These are phyloP conservation scores for Potamarius usumacintae DNA, from an alignment of 2,113 vertebrate species.

Conservation along the genomic window DNA sequence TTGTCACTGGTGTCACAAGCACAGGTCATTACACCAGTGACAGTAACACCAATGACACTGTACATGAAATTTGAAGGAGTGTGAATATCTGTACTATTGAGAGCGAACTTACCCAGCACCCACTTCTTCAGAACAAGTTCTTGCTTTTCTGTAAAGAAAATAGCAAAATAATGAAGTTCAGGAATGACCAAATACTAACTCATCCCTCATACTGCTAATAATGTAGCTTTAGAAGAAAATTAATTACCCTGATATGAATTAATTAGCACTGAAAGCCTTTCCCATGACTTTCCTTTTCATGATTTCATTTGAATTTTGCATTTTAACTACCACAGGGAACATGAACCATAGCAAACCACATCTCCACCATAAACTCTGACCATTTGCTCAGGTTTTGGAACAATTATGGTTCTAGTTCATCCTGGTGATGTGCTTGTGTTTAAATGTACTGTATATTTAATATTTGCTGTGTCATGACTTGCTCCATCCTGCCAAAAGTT, in stretches of 20 bases:
- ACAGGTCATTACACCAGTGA: neutral
- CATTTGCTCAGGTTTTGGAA: neutral
- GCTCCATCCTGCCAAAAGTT: neutral
- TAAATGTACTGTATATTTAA: too few relatives aligned
- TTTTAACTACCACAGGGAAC: neutral
- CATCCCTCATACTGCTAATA: neutral
- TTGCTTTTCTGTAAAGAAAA: conserved; percentile 61
- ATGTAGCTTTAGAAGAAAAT: neutral
- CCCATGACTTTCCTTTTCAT: neutral
- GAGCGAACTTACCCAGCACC: conserved; percentile 52
- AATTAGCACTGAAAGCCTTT: too few relatives aligned
- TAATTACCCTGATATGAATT: too few relatives aligned
- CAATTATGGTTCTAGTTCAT: neutral
- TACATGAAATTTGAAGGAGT: neutral
- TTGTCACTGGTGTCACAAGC: too few relatives aligned
- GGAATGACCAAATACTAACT: neutral
- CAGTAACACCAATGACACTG: neutral
- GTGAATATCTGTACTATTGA: neutral
- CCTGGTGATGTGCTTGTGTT: neutral
- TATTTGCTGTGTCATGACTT: too few relatives aligned
- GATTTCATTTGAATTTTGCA: neutral
- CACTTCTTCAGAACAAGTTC: conserved; percentile 59
- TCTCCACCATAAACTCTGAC: neutral
- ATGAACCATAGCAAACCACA: neutral
- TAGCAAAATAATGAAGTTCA: neutral